These are phyloP conservation scores for Palythoa grandis DNA, from an alignment of 92 coral and sea anemone genomes.

Conservation along the genomic window DNA sequence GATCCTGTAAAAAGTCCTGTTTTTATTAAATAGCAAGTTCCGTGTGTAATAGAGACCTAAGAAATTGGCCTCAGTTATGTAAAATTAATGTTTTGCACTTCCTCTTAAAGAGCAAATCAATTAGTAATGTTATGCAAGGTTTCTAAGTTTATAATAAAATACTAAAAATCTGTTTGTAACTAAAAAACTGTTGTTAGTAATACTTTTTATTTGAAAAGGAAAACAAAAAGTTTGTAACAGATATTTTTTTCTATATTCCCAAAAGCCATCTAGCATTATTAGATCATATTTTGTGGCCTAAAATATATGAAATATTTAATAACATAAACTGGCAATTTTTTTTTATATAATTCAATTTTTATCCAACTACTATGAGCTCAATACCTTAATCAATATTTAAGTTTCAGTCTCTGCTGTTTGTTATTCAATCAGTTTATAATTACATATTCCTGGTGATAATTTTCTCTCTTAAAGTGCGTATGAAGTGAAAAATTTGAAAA, in stretches of 20 bases:
- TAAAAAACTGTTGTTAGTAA: background rate
- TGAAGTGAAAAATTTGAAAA: too few species aligned
- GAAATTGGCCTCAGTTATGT: too few species aligned
- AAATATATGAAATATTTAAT: slow-evolving; percentile 11
- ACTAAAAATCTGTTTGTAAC: background rate
- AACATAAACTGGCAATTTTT: background rate
- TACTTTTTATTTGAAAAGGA: background rate
- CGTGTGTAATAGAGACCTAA: too few species aligned
- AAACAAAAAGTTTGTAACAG: background rate
- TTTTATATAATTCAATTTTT: background rate
- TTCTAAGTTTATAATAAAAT: background rate
- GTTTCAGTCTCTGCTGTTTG: slow-evolving; percentile 9
- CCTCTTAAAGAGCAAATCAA: slow-evolving; percentile 29
- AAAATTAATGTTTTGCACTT: too few species aligned
- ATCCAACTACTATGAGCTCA: background rate
- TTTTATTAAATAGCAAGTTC: too few species aligned
- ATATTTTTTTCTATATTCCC: background rate
- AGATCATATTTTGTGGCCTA: background rate
- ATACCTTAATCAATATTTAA: background rate
- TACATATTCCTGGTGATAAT: slow-evolving; percentile 14
- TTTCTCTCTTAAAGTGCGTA: too few species aligned
- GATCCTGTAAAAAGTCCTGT: slow-evolving; percentile 7
- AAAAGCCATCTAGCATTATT: background rate
- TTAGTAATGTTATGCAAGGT: slow-evolving; percentile 4
- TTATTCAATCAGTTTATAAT: slow-evolving; percentile 20